phyloP scores from a whole-genome alignment of 2,113 vertebrate species.

The Tamias sibiricus region DNA sequence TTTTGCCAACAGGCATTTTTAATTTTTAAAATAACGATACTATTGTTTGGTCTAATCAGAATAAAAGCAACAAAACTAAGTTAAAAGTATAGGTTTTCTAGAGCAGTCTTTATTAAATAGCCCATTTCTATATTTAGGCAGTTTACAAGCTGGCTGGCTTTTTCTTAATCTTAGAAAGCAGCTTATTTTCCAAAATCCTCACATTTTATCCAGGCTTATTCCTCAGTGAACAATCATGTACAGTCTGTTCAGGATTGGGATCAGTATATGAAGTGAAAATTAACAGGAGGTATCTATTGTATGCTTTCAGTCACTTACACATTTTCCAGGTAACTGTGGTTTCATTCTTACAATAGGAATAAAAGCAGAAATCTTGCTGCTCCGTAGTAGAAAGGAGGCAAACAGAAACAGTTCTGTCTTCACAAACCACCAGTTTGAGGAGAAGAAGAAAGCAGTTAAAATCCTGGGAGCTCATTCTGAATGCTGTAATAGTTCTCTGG shows the following conservation, averaged over 20 bases:
- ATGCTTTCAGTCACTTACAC: neutral
- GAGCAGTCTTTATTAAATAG: conserved; percentile 7
- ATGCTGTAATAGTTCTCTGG: conserved; percentile 12
- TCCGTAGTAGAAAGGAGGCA: neutral
- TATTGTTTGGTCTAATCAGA: conserved; percentile 5
- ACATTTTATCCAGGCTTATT: conserved; percentile 69
- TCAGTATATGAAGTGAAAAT: conserved; percentile 69
- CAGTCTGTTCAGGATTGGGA: conserved; percentile 52
- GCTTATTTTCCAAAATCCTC: conserved; percentile 73
- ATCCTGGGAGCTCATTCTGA: neutral
- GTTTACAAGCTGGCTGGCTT: conserved; percentile 49
- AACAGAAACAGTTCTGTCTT: neutral
- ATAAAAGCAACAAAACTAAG: conserved; percentile 15
- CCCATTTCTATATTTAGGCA: conserved; percentile 63
- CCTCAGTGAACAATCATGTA: conserved; percentile 32
- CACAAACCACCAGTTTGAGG: neutral
- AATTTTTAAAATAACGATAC: conserved; percentile 42
- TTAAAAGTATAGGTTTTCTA: conserved; percentile 40
- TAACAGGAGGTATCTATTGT: conserved; percentile 30
- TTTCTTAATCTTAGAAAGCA: conserved; percentile 71
- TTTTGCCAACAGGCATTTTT: neutral
- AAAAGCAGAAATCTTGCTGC: neutral
- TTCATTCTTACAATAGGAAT: conserved; percentile 41
- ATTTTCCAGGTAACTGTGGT: conserved; percentile 37
- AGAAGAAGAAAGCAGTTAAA: conserved; percentile 15